phyloP scores from a whole-genome alignment of 2,888 invertebrate species.

The Gnatocerus cornutus region DNA sequence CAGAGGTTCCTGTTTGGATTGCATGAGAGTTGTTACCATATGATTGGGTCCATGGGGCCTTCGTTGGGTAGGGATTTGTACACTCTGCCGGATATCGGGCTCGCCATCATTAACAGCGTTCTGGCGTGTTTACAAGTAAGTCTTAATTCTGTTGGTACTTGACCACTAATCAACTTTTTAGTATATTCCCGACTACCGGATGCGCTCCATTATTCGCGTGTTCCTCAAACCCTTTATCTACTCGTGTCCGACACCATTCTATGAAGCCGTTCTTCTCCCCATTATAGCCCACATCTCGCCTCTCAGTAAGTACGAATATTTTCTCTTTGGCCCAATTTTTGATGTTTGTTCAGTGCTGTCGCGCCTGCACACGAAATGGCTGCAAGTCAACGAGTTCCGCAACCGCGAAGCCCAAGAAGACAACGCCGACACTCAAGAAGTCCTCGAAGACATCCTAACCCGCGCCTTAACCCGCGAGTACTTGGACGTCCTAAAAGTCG shows the following conservation, averaged over 20 bases:
- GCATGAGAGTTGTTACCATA: slow-evolving; percentile 87
- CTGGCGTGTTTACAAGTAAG: slow-evolving; percentile 79
- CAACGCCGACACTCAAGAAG: slow-evolving; percentile 87
- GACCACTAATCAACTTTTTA: too few species aligned
- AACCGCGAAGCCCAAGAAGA: slow-evolving; percentile 85
- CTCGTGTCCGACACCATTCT: slow-evolving; percentile 89
- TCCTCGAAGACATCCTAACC: slow-evolving; percentile 89
- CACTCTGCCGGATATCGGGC: slow-evolving; percentile 82
- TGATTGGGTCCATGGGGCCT: slow-evolving; percentile 84
- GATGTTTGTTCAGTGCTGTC: slow-evolving; percentile 74
- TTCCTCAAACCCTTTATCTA: slow-evolving; percentile 90
- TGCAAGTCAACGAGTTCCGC: slow-evolving; percentile 83
- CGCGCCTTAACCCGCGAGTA: slow-evolving; percentile 91
- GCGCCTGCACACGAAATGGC: slow-evolving; percentile 85
- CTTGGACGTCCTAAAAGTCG: slow-evolving; percentile 85
- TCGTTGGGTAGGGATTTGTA: slow-evolving; percentile 92
- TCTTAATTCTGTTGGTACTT: too few species aligned
- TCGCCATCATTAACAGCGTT: slow-evolving; percentile 82
- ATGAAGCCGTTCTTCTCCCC: slow-evolving; percentile 84
- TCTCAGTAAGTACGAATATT: slow-evolving; percentile 77
- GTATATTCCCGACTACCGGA: slow-evolving; percentile 88
- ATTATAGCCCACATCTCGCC: slow-evolving; percentile 85
- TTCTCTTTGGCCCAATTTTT: too few species aligned
- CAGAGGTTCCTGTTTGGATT: slow-evolving; percentile 86
- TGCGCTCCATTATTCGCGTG: slow-evolving; percentile 86